phyloP scores from a whole-genome alignment of 2,888 invertebrate species.

The Drosophila dives region DNA sequence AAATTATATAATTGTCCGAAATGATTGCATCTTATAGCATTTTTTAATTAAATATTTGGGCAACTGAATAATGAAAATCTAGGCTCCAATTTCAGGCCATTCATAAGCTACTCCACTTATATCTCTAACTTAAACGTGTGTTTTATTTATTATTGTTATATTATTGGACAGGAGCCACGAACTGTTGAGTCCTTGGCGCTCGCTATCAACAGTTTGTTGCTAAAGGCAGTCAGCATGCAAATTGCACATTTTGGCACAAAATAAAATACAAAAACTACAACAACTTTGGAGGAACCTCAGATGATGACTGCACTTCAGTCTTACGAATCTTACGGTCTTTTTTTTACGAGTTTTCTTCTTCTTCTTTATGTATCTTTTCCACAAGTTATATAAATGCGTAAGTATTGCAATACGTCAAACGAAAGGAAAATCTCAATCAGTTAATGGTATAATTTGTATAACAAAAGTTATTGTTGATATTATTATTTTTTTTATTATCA shows the following conservation, averaged over 20 bases:
- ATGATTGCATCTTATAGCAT: background rate
- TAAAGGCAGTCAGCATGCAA: constrained; percentile 26
- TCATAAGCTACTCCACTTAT: background rate
- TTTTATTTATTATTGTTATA: background rate
- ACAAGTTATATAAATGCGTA: constrained; percentile 19
- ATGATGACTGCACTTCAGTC: constrained; percentile 20
- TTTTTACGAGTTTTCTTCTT: constrained; percentile 16
- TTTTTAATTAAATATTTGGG: background rate
- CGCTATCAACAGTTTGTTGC: constrained; percentile 9
- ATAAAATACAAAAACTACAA: background rate
- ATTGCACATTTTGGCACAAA: constrained; percentile 19
- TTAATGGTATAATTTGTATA: constrained; percentile 5
- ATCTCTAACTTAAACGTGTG: background rate
- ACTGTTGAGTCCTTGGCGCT: background rate
- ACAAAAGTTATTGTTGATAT: background rate
- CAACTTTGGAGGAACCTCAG: background rate
- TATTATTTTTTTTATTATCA: background rate
- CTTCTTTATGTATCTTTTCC: constrained; percentile 1
- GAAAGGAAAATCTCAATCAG: background rate
- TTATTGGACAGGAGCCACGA: too few relatives aligned
- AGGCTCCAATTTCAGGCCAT: background rate
- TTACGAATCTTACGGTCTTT: background rate
- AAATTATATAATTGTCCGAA: background rate
- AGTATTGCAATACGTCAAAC: constrained; percentile 3
- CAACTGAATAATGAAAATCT: background rate